Evolutionary conservation across 1,140 invertebrate genomes (phyloP), one percentile per base, ranked within the genome.

Genomic region (Atta texana): DNA sequence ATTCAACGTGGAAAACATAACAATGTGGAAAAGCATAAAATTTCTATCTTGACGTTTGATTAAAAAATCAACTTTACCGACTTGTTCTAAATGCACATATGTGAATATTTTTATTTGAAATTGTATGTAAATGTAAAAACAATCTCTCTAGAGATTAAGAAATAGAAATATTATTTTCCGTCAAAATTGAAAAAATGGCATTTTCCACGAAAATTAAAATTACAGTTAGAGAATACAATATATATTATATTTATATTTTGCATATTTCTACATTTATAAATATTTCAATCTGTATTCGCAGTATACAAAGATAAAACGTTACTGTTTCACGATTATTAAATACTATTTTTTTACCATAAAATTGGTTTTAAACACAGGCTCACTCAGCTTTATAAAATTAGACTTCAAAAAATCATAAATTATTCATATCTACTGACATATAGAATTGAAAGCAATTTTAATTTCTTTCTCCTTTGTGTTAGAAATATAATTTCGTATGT

Each of bases 401-500:
- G 12, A 57, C n/a, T 59, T 7, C 28, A 18, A 51, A 31, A 64
- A 49, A 64, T 78, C 3, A 3, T 16, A n/a, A 63, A 77, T 77
- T 44, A 78, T 34, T 51, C 2, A 28, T 18, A 61, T 49, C 1
- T 28, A 21, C n/a, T 16, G 18, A 78, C n/a, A 55, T 34, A 8
- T 6, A 66, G 10, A 66, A 6, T 21, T 24, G 21, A 66, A 66
- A 49, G 16, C 16, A 51, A 64, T 61, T 77, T 63, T 16, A 63
- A 28, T 78, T 64, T 21, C 24, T 53, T 31, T 51, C 21, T 2
- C 0, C 2, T 64, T 3, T 34, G 18, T 31, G 63, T 24, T 21
- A 28, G 8, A 51, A 66, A 53, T 77, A 49, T 31, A 49, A 66
- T 66, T 78, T 64, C n/a, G 1, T 49, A 49, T 57, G 8, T 44